A percentile compares a stretch with the other conserved stretches of the same genome.
phyloP scores from a whole-genome alignment of 2,797 vertebrate genomes.

The Peromyscus attwateri region DNA sequence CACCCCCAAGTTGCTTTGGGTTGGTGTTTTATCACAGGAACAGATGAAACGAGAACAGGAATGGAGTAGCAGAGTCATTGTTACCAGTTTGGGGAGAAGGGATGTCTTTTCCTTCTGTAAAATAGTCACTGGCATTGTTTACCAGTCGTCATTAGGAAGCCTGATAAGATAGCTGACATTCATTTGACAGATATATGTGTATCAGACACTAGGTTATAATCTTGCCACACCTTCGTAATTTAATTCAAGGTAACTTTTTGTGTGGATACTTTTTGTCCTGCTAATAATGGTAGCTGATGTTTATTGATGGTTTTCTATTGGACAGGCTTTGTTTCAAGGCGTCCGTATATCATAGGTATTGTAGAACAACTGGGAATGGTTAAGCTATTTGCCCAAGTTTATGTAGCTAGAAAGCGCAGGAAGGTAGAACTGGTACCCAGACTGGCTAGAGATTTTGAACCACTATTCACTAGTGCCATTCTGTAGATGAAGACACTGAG shows the following conservation, averaged over 20 bases:
- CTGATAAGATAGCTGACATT: neutral
- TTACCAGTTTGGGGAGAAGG: neutral
- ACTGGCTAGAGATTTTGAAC: neutral
- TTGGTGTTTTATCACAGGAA: neutral
- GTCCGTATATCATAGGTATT: neutral
- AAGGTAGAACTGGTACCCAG: neutral
- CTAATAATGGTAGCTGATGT: neutral
- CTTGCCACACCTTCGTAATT: neutral
- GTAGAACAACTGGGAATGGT: neutral
- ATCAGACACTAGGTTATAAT: neutral
- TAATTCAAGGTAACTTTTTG: slow-evolving; percentile 34
- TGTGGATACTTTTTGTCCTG: neutral
- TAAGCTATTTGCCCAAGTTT: neutral
- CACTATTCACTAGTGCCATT: neutral
- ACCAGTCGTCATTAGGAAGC: too few species aligned
- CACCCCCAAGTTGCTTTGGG: neutral
- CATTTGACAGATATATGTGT: neutral
- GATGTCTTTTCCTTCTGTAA: neutral
- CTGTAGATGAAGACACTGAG: slow-evolving; percentile 24
- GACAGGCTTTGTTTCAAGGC: neutral
- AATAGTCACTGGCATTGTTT: neutral
- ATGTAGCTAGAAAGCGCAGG: neutral
- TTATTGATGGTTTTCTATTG: slow-evolving; percentile 22
- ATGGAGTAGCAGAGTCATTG: neutral
- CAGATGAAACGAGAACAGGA: neutral